Conservation (phyloP, 2,888 invertebrate species). For the Lepidochitona cinerea region DNA sequence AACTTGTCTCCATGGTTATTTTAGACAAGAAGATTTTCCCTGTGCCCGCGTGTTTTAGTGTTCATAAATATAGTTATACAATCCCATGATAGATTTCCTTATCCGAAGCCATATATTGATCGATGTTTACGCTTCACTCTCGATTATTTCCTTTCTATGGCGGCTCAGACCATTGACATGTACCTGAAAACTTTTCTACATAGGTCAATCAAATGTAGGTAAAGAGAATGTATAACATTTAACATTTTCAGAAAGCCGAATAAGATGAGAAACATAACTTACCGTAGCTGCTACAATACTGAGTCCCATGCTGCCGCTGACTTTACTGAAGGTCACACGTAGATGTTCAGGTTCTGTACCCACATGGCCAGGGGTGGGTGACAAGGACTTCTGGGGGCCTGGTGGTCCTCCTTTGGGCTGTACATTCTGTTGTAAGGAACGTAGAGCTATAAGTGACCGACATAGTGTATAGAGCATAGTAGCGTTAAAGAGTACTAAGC, state of each 20-base stretch:
- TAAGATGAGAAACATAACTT: conserved; percentile 39
- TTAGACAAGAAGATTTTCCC: too few species aligned
- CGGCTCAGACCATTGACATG: too few species aligned
- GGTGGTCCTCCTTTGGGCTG: conserved; percentile 7
- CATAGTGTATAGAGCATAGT: conserved; percentile 36
- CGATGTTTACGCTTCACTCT: too few species aligned
- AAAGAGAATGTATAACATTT: neutral
- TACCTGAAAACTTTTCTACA: too few species aligned
- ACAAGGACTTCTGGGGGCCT: conserved; percentile 5
- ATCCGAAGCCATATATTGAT: too few species aligned
- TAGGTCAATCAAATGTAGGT: too few species aligned
- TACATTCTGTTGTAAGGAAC: conserved; percentile 34
- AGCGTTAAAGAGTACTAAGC: too few species aligned
- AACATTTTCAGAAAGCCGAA: neutral
- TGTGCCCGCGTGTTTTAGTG: too few species aligned
- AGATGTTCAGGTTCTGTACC: conserved; percentile 79
- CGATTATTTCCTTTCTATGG: too few species aligned
- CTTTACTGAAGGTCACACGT: conserved; percentile 91
- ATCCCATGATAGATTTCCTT: too few species aligned
- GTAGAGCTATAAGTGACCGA: conserved; percentile 25
- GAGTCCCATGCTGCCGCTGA: conserved; percentile 96
- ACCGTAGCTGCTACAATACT: conserved; percentile 99
- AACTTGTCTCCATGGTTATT: too few species aligned
- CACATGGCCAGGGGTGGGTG: conserved; percentile 4
- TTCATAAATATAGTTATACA: too few species aligned